Evolutionary conservation across 2,113 vertebrate species (phyloP), one percentile per base, ranked within the genome.

Genomic region (Lamprologus tigripictilis): DNA sequence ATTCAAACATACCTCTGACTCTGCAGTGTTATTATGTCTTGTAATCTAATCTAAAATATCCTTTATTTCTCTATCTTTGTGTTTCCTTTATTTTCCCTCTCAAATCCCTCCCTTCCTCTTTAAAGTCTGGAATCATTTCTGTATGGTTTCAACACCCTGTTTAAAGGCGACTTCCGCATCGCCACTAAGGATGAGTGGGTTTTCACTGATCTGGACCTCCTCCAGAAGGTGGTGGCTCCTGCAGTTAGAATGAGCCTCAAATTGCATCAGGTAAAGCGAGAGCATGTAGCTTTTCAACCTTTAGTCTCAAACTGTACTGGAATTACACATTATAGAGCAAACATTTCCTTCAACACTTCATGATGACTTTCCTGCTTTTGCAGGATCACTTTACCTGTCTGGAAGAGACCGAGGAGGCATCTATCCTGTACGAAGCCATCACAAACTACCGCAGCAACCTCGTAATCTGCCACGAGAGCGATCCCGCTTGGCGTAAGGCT

Each of bases 321-420:
- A 51, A 78, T 2, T 13, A 17, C 71, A 78, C 26, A 31, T 78
- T 31, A 51, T 12, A 51, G 73, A 9, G 26, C 8, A 78, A 26
- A 26, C 5, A 8, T 57, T 81, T 23, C 8, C 31, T 23, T 17
- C 16, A 11, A 11, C 23, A 6, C 68, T 83, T 54, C 35, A 26
- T 55, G 4, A 13, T 33, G 21, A 26, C 53, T 57, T 13, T 31
- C 21, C 45, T 73, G 49, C 80, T 17, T 2, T 2, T 28, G 40
- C 88, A 99, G 99, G 98, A 99, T 95, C 99, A 99, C 95, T 99
- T 99, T 96, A 99, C 98, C 1, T 99, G 98, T 87, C 98, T 98
- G 0, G 99, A 99, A 63, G 98, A 99, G 91, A 99, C 98, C 0
- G 99, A 99, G 92, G 99, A 99, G 92, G 97, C 97, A 0, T 96